These are phyloP conservation scores for Drosophila borealis DNA, from an alignment of 2,888 invertebrate species.

Conservation along the genomic window DNA sequence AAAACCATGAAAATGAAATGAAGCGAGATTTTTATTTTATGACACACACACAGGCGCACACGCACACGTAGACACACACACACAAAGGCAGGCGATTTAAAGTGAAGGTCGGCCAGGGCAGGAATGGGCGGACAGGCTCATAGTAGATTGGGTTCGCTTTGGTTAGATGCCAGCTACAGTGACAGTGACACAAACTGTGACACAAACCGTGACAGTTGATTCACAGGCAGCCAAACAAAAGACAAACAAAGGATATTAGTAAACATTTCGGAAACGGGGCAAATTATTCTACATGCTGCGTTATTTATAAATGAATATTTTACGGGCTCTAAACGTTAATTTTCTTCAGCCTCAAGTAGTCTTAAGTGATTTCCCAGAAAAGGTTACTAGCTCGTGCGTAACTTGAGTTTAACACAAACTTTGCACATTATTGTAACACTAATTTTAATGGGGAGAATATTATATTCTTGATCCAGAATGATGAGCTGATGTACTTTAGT, in stretches of 20 bases:
- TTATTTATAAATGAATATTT: slow-evolving; percentile 9
- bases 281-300: slow-evolving; percentile 2
- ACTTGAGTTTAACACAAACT: no score
- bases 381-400: slow-evolving; percentile 1
- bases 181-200: slow-evolving; percentile 1
- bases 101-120: slow-evolving; percentile 55
- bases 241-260: slow-evolving; percentile 20
- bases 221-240: slow-evolving; percentile 19
- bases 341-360: not conserved
- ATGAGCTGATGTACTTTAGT: no score
- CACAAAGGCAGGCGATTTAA: slow-evolving; percentile 49
- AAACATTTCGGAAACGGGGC: not conserved
- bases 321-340: slow-evolving; percentile 14
- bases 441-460: no score
- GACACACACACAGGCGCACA: slow-evolving; percentile 43
- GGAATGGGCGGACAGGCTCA: not conserved
- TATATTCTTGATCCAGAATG: no score
- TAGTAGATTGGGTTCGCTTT: slow-evolving; percentile 31
- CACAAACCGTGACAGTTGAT: slow-evolving; percentile 19
- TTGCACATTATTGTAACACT: no score
- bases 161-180: slow-evolving; percentile 9
- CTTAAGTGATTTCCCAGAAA: slow-evolving; percentile 11
- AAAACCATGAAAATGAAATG: slow-evolving; percentile 60
- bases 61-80: slow-evolving; percentile 29
- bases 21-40: slow-evolving; percentile 66